Evolutionary conservation across 2,888 invertebrate species (phyloP), one percentile per base, ranked within the genome.

Genomic region (Tortrix viridana): DNA sequence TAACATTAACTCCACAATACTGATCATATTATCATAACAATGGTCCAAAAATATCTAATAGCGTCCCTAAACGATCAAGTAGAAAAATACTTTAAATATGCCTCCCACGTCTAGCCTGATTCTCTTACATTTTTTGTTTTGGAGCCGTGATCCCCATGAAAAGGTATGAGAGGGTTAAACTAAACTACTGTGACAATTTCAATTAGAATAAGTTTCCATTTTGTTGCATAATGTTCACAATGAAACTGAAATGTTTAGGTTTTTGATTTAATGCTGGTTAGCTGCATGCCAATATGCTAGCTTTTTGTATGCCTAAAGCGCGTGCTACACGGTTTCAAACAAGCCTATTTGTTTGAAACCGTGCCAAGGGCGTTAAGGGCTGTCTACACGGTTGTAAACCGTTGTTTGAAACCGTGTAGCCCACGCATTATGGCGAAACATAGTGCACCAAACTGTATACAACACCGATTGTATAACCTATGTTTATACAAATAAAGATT

Each of bases 41-140:
- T 91, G 90, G 90, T 92, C 91, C 92, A 92, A 91, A 92, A 92
- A 91, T 92, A 92, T 90, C 89, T 89, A 89, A 85, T 85, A 88
- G 87, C 89, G 79, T 86, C 76, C 88, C 90, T 90, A 88, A 86
- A 89, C 86, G 87, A 89, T 85, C 88, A 82, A 88, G 89, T 92
- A 92, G 89, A 92, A 92, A 92, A 92, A 92, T 92, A 92, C 86
- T 82, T 88, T 81, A 80, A 84, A 80, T 84, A 86, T 80, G 84
- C 86, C 81, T 85, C 89, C 84, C 86, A 81, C 77, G 74, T 81
- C 78, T 81, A 84, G 79, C 79, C 79, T 74, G 74, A 70, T 66
- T 71, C 77, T 74, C 74, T 72, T 71, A 69, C 69, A 67, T 75
- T 71, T 72, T 76, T 72, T 60, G 71, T 73, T 71, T 73, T 74